phyloP scores from a whole-genome alignment of 2,888 invertebrate species.

The Oxytorus armatus region DNA sequence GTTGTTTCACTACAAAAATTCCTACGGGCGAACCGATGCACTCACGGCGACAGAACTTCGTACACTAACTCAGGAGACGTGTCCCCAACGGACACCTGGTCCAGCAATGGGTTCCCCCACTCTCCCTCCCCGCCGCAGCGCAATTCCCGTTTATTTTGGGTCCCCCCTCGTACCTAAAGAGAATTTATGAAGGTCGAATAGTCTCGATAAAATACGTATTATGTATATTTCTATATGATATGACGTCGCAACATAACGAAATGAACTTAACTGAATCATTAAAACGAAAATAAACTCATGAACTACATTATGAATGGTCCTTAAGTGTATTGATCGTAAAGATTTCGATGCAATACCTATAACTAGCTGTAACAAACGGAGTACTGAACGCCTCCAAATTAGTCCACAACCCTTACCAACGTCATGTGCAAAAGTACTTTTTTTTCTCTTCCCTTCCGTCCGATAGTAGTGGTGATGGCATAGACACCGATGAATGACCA shows the following conservation, averaged over 20 bases:
- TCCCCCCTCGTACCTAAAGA: too few species aligned
- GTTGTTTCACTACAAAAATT: too few species aligned
- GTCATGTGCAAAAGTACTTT: constrained; percentile 39
- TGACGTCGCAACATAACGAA: neutral
- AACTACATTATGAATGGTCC: neutral
- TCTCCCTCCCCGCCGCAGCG: too few species aligned
- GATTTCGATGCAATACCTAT: constrained; percentile 14
- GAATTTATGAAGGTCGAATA: too few species aligned
- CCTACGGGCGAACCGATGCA: neutral
- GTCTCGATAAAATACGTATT: neutral
- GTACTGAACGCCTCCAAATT: constrained; percentile 51
- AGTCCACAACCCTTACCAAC: constrained; percentile 21
- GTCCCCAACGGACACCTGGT: too few species aligned
- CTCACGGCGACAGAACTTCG: too few species aligned
- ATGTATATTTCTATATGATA: too few species aligned
- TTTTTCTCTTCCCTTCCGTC: constrained; percentile 23
- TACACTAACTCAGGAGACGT: too few species aligned
- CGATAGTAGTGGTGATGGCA: constrained; percentile 26
- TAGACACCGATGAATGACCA: constrained; percentile 70
- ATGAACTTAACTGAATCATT: neutral
- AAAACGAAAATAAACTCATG: neutral
- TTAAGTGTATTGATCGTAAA: neutral
- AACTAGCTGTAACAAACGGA: constrained; percentile 36
- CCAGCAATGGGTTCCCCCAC: too few species aligned
- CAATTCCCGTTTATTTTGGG: too few species aligned